These are phyloP conservation scores for Potamilus streckersoni DNA, from an alignment of 1,140 invertebrate genomes.

Conservation along the genomic window DNA sequence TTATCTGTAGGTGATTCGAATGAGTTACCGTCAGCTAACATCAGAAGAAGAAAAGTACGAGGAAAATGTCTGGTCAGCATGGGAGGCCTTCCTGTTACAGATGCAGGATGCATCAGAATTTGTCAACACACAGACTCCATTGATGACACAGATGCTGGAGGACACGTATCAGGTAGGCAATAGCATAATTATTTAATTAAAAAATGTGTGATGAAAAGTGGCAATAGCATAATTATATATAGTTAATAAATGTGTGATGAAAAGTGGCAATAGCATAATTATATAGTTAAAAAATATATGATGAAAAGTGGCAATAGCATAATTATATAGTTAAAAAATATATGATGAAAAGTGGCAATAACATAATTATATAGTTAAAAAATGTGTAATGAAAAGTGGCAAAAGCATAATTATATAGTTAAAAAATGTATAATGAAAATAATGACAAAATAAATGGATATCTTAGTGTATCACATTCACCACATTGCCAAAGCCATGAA, in stretches of 20 bases:
- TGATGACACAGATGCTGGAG: conserved; percentile 61
- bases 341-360: not conserved
- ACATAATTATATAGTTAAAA: no score
- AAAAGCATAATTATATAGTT: no score
- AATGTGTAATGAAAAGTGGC: not conserved
- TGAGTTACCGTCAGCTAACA: conserved; percentile 62
- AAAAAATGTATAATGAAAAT: no score
- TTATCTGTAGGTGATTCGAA: conserved; percentile 60
- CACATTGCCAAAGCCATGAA: no score
- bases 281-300: no score
- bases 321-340: no score
- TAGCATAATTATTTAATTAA: no score
- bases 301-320: not conserved
- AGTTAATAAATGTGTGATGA: no score
- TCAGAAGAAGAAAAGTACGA: conserved; percentile 65
- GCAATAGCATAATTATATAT: no score
- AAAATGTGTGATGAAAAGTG: no score
- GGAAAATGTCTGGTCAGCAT: conserved; percentile 52
- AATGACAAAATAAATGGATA: no score
- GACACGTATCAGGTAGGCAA: conserved; percentile 56
- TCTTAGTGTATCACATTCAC: no score
- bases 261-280: not conserved
- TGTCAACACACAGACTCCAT: conserved; percentile 64
- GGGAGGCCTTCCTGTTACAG: conserved; percentile 63
- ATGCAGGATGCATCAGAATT: conserved; percentile 65